Conservation (phyloP, 1,140 invertebrate species). For the Aricia agestis region DNA sequence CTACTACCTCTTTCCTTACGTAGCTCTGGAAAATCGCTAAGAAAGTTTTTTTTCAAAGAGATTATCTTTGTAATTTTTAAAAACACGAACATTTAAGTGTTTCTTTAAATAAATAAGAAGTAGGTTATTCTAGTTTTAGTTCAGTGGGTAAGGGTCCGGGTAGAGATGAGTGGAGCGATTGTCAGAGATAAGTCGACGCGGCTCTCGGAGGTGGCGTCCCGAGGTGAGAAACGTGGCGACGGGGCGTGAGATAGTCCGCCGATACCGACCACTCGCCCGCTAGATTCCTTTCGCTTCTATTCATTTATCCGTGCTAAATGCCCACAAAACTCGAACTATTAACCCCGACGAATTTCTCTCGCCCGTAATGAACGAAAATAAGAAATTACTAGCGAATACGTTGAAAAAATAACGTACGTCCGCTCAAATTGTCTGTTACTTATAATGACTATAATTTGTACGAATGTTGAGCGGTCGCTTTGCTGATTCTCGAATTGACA, state of each 20-base stretch:
- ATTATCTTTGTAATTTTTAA: too few relatives aligned
- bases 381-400: conserved; percentile 11
- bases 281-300: conserved; percentile 22
- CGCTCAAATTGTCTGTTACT: conserved; percentile 10
- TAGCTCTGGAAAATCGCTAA: background rate
- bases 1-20: background rate
- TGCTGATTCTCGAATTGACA: conserved; percentile 67
- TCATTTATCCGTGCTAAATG: conserved; percentile 13
- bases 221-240: conserved; percentile 70
- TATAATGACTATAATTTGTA: conserved; percentile 61
- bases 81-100: background rate
- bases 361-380: conserved; percentile 2
- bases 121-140: conserved; percentile 48
- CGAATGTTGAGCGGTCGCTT: conserved; percentile 52
- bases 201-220: conserved; percentile 46
- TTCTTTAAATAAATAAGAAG: conserved; percentile 16
- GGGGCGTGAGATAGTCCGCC: conserved; percentile 62
- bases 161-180: conserved; percentile 57
- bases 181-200: conserved; percentile 54
- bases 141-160: conserved; percentile 46
- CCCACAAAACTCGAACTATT: background rate
- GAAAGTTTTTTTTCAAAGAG: too few relatives aligned
- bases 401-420: background rate
- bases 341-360: background rate
- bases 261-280: conserved; percentile 45